Conservation (phyloP, 1,140 invertebrate species). For the Cecropterus lyciades region DNA sequence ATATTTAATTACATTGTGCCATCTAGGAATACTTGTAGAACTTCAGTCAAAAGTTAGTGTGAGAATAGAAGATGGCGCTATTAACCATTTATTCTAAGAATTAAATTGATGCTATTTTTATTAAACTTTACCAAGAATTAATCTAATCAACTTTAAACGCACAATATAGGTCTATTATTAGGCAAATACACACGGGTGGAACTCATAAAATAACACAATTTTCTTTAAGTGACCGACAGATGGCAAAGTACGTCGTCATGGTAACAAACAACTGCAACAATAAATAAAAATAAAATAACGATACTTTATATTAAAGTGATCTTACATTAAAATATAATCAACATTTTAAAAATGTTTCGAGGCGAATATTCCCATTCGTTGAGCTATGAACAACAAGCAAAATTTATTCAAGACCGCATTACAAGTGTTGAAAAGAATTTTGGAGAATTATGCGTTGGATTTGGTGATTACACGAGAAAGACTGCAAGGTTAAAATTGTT, state of each 20-base stretch:
- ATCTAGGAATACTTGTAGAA: too few relatives aligned
- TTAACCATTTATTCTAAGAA: too few relatives aligned
- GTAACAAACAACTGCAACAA: slow-evolving; percentile 35
- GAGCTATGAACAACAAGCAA: slow-evolving; percentile 87
- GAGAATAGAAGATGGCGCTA: too few relatives aligned
- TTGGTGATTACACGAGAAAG: slow-evolving; percentile 88
- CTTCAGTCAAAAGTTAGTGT: too few relatives aligned
- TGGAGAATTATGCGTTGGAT: slow-evolving; percentile 87
- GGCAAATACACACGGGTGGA: too few relatives aligned
- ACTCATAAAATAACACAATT: too few relatives aligned
- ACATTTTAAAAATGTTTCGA: slow-evolving; percentile 64
- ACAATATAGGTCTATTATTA: too few relatives aligned
- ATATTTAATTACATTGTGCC: too few relatives aligned
- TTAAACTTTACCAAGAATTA: too few relatives aligned
- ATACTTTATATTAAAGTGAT: not conserved
- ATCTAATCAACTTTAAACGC: too few relatives aligned
- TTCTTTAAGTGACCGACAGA: too few relatives aligned
- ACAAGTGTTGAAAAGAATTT: slow-evolving; percentile 88
- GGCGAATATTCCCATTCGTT: slow-evolving; percentile 73
- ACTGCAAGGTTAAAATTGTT: slow-evolving; percentile 85
- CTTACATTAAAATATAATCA: slow-evolving; percentile 4
- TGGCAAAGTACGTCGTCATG: slow-evolving; percentile 38
- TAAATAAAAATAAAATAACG: slow-evolving; percentile 10
- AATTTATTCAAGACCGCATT: slow-evolving; percentile 90
- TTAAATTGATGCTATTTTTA: too few relatives aligned